A percentile compares a stretch with the other conserved stretches of the same genome.
These are phyloP conservation scores for Luperina testacea DNA, from an alignment of 2,888 invertebrate species.

Conservation along the genomic window DNA sequence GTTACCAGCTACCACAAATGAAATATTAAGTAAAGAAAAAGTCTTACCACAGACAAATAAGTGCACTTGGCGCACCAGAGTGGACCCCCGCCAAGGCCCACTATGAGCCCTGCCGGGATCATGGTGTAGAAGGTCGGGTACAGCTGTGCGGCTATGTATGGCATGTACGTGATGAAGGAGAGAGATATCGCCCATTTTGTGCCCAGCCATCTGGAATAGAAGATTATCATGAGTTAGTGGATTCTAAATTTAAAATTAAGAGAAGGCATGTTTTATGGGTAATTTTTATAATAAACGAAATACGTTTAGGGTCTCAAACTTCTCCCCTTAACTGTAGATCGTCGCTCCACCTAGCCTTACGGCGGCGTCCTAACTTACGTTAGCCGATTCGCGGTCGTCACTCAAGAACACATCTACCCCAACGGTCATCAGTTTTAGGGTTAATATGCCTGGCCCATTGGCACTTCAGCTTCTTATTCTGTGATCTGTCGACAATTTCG, in stretches of 20 bases:
- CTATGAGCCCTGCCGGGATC: conserved; percentile 91
- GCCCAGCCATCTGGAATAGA: conserved; percentile 89
- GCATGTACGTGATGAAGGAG: conserved; percentile 91
- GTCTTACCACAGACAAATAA: conserved; percentile 91
- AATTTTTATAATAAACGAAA: neutral
- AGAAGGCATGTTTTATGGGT: neutral
- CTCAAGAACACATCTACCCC: too few species aligned
- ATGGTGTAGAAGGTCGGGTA: conserved; percentile 91
- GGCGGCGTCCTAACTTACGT: too few species aligned
- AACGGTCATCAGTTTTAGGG: too few species aligned
- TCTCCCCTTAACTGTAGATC: neutral
- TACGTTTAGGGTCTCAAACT: neutral
- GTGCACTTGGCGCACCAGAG: conserved; percentile 94
- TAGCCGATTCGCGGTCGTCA: too few species aligned
- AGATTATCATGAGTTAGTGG: neutral
- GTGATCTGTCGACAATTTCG: too few species aligned
- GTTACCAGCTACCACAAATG: neutral
- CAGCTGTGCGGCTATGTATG: conserved; percentile 93
- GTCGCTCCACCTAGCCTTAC: too few species aligned
- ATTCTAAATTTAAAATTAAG: neutral
- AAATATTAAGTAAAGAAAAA: neutral
- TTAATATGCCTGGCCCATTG: too few species aligned
- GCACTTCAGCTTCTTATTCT: too few species aligned
- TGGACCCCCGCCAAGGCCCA: conserved; percentile 92
- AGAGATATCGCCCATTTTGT: conserved; percentile 92